Evolutionary conservation across 1,140 invertebrate species (phyloP).

Genomic region (Scylla paramamosain): DNA sequence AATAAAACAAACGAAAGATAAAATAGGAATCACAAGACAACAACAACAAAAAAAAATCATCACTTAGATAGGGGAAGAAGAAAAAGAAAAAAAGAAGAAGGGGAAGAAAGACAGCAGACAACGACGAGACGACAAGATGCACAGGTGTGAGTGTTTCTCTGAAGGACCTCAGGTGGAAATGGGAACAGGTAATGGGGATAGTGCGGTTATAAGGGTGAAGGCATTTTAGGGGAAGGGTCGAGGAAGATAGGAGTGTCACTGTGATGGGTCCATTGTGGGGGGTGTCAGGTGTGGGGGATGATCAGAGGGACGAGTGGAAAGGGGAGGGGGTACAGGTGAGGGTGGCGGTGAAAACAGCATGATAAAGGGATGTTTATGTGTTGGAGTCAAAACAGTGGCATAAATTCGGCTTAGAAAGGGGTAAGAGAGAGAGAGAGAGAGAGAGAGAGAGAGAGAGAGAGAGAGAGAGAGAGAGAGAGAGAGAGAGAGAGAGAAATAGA

Average conservation of each 20-base stretch:
- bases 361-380: slow-evolving; percentile 35
- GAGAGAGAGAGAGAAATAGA: neutral
- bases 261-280: neutral
- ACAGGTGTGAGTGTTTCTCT: too few species aligned
- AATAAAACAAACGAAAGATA: neutral
- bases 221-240: neutral
- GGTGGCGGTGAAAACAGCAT: slow-evolving; percentile 26
- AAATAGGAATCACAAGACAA: neutral
- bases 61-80: neutral
- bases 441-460: neutral
- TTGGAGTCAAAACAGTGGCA: slow-evolving; percentile 28
- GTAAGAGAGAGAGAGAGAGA: neutral
- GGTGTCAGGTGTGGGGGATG: neutral
- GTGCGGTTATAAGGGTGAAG: too few species aligned
- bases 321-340: neutral
- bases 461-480: neutral
- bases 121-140: too few species aligned
- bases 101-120: neutral
- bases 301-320: neutral
- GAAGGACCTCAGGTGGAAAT: too few species aligned
- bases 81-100: neutral
- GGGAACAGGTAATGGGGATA: too few species aligned
- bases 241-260: neutral
- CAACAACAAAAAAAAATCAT: too few species aligned
- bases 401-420: slow-evolving; percentile 40